phyloP scores from a whole-genome alignment of 2,888 invertebrate species.

The Mimas tiliae region DNA sequence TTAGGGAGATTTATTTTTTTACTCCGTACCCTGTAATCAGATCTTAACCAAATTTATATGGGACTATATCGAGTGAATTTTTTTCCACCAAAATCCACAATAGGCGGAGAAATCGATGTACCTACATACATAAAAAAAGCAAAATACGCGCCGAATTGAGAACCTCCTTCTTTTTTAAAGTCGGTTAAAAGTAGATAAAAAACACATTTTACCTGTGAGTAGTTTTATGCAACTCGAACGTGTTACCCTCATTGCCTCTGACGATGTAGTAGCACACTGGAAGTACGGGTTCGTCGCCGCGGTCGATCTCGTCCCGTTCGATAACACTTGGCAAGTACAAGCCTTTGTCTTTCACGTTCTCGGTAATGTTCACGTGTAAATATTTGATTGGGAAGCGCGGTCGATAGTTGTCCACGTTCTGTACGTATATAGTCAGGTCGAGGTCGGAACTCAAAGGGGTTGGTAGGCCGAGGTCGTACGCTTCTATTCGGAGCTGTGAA shows the following conservation, averaged over 20 bases:
- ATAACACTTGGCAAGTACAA: conserved; percentile 91
- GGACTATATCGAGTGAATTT: too few species aligned
- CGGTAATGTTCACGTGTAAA: conserved; percentile 89
- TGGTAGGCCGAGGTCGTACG: conserved; percentile 94
- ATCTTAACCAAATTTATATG: too few species aligned
- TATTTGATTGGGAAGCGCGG: conserved; percentile 92
- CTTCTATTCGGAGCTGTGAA: conserved; percentile 92
- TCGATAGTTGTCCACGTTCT: conserved; percentile 94
- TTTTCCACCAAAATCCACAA: too few species aligned
- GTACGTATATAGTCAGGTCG: conserved; percentile 94
- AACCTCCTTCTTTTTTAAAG: too few species aligned
- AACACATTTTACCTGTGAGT: conserved; percentile 86
- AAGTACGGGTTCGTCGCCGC: conserved; percentile 91
- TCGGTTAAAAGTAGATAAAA: background rate
- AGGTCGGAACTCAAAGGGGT: conserved; percentile 94
- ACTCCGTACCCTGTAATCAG: too few species aligned
- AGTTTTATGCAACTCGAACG: conserved; percentile 89
- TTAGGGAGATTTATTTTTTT: too few species aligned
- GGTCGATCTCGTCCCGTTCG: conserved; percentile 93
- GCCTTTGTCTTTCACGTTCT: conserved; percentile 85
- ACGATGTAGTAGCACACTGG: conserved; percentile 97
- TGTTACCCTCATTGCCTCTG: conserved; percentile 90
- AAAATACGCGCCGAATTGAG: too few species aligned
- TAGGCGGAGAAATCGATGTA: too few species aligned
- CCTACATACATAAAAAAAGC: too few species aligned